Evolutionary conservation across 2,888 invertebrate species (phyloP), one percentile per base, ranked within the genome.

Genomic region (Drosophila neonasuta): DNA sequence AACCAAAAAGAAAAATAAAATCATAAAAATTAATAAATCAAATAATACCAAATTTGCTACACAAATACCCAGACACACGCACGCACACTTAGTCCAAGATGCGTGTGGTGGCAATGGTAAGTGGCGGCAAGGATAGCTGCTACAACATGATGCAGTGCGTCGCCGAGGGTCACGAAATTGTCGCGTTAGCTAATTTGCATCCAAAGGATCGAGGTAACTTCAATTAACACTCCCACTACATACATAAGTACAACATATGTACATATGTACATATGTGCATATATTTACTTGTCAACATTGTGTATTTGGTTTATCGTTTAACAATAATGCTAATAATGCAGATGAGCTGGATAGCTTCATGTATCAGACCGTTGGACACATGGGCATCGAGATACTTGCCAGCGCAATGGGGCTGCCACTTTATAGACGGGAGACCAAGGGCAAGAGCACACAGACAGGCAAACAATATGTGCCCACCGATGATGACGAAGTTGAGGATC

Each of bases 121-220:
- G 99, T 92, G 99, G 99, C 84, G 99, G 99, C 83, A 99, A 99
- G 92, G 99, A 99, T 92, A 99, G 99, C 92, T 98, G 97, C 92
- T 99, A 96, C 92, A 99, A 99, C 91, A 96, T 99, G 96, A 95
- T 99, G 95, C 97, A 98, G 93, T 99, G 98, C 92, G 94, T 97
- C 77, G 95, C 96, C 80, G 97, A 97, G 89, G 99, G 99, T 55
- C 99, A 99, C 92, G 88, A 91, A 84, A 95, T 99, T 85, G 97
- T 99, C 60, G 99, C 98, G 41, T 92, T 99, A 89, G 99, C 98
- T 79, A 99, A 99, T 93, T 93, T 99, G 84, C 94, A 95, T 92
- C 99, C 98, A 71, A 93, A 93, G 90, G 94, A 92, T 91, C 95
- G 94, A 94, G 96, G 96, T 94, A 92, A 79, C 9, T 71, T 15